Evolutionary conservation across 2,888 invertebrate species (phyloP), one percentile per base, ranked within the genome.

Genomic region (Conops quadrifasciatus): DNA sequence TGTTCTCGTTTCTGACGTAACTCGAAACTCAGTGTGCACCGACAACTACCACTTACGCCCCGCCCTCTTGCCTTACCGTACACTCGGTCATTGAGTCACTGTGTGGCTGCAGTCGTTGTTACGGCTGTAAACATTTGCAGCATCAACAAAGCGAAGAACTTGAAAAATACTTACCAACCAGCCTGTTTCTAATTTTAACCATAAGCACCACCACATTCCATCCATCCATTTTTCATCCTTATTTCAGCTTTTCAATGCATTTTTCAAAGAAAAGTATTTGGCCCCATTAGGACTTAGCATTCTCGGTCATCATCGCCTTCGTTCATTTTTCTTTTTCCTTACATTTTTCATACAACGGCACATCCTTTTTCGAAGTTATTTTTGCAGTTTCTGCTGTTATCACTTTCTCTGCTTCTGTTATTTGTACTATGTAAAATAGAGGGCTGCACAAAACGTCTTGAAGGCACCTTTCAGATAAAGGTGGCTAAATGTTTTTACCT

Each of bases 1-100:
- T 67, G 67, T 60, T 59, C 67, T 60, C 59, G 45, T 67, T 67
- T 60, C 60, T 59, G 45, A 43, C 59, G 47, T 47, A 49, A 26
- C 67, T 60, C 60, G 26, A 43, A 56, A 45, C 30, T 28, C 49
- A 16, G 26, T 28, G 30, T 13, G 5, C 28, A n/a, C 28, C 30
- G n/a, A n/a, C n/a, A n/a, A n/a, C 24, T 51, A 65, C 11, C 2
- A 19, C n/a, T n/a, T n/a, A 19, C 11, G n/a, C 53, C 19, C n/a
- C n/a, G 15, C 60, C 60, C 15, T 19, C 19, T n/a, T n/a, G 2
- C 11, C 43, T 28, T 15, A 13, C 21, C 53, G n/a, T 24, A 21
- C 21, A 21, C 21, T 19, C 19, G 24, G n/a, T 53, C 53, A 53
- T 21, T 53, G 53, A 53, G 53, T 53, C 21, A 49, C 19, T 15